These are phyloP conservation scores for Gymnorhina tibicen DNA, from an alignment of 2,113 vertebrate species.

Conservation along the genomic window DNA sequence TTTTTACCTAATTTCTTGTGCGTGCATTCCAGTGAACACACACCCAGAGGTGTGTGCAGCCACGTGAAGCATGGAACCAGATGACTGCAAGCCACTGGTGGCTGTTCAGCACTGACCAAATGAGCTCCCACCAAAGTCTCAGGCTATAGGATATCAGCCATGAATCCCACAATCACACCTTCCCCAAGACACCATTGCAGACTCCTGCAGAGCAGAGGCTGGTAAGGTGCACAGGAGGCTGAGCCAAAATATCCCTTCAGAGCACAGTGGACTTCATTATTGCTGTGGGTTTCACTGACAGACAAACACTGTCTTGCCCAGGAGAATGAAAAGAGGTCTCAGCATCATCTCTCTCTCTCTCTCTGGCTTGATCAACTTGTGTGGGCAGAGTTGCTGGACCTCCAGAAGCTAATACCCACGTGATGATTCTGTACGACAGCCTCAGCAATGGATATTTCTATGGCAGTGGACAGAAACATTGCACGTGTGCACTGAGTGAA, in stretches of 20 bases:
- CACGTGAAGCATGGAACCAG: background rate
- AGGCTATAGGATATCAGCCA: background rate
- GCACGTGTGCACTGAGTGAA: background rate
- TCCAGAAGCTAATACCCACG: background rate
- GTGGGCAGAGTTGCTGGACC: background rate
- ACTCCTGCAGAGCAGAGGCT: background rate
- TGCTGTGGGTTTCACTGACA: background rate
- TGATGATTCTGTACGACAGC: background rate
- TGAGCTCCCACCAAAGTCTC: background rate
- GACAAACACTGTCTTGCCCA: accelerated
- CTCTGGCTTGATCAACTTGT: background rate
- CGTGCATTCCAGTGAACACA: background rate
- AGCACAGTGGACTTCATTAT: background rate
- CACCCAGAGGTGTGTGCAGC: background rate
- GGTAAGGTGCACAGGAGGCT: background rate
- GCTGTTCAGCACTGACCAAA: background rate
- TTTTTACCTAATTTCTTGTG: background rate
- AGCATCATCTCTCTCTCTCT: background rate
- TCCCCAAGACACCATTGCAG: background rate
- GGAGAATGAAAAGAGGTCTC: background rate
- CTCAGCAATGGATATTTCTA: background rate
- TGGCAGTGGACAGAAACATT: background rate
- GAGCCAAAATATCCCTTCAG: background rate
- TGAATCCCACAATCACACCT: background rate
- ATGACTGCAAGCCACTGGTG: background rate